Conservation (phyloP, 2,888 invertebrate genomes). For the Teinopalpus imperialis region DNA sequence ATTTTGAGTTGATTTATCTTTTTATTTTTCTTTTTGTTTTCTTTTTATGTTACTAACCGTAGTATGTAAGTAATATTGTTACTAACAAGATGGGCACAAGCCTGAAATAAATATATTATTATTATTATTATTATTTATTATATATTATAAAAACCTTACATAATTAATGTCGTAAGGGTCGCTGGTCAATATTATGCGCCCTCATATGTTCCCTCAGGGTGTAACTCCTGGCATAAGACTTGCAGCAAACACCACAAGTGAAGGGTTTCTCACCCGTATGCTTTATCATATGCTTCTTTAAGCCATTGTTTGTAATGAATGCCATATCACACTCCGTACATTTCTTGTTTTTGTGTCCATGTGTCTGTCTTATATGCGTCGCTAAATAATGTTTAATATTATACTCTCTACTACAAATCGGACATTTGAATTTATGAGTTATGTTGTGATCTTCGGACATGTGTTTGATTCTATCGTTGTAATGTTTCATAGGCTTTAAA, state of each 20-base stretch:
- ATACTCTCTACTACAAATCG: conserved; percentile 56
- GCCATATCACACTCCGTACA: conserved; percentile 72
- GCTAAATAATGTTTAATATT: conserved; percentile 70
- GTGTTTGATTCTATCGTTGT: conserved; percentile 67
- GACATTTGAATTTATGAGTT: conserved; percentile 64
- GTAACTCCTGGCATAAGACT: conserved; percentile 62
- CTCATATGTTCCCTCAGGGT: conserved; percentile 64
- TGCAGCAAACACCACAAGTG: conserved; percentile 62
- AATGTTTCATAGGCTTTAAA: conserved; percentile 67
- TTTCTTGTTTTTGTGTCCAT: conserved; percentile 68
- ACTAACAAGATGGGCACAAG: too few species aligned
- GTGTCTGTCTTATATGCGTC: conserved; percentile 67
- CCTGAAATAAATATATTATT: too few species aligned
- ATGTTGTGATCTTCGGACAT: conserved; percentile 67
- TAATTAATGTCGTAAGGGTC: too few species aligned
- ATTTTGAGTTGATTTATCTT: too few species aligned
- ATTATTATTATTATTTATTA: too few species aligned
- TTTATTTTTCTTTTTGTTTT: too few species aligned
- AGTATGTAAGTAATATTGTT: too few species aligned
- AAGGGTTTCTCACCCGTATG: conserved; percentile 59
- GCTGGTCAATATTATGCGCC: conserved; percentile 52
- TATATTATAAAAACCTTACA: too few species aligned
- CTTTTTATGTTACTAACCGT: too few species aligned
- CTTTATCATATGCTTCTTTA: conserved; percentile 57
- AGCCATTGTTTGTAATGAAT: conserved; percentile 61